Evolutionary conservation across 2,797 vertebrate species (phyloP).

Genomic region (Anabas testudineus): DNA sequence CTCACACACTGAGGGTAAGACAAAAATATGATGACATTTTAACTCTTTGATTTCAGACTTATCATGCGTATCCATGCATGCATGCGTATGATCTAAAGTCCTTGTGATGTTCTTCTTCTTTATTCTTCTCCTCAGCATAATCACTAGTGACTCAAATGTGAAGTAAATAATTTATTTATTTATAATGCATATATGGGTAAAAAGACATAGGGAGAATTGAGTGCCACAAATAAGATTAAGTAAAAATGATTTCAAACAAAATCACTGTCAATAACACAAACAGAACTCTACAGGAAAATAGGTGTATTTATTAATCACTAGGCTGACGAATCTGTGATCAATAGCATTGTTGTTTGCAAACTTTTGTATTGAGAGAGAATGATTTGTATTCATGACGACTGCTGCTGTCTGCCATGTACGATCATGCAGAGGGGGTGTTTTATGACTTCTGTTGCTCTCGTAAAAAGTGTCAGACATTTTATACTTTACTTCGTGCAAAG

Average conservation of each 20-base stretch:
- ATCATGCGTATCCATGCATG: too few relatives aligned
- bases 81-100: background rate
- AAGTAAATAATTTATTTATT: background rate
- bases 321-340: too few relatives aligned
- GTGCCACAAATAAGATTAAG: background rate
- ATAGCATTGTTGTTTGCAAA: too few relatives aligned
- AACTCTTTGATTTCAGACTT: too few relatives aligned
- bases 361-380: too few relatives aligned
- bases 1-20: slow-evolving; percentile 89
- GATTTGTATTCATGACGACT: background rate
- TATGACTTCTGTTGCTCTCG: background rate
- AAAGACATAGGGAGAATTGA: background rate
- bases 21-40: background rate
- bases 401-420: background rate
- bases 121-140: too few relatives aligned
- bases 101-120: too few relatives aligned
- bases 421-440: background rate
- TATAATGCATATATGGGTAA: background rate
- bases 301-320: too few relatives aligned
- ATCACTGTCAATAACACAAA: background rate
- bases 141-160: too few relatives aligned
- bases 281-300: too few relatives aligned
- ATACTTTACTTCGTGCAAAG: too few relatives aligned
- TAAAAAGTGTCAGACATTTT: background rate
- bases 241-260: background rate